Percentiles rank a stretch among this genome's conserved stretches.
phyloP scores from a whole-genome alignment of 2,797 vertebrate genomes.

The Onychomys arenicola region DNA sequence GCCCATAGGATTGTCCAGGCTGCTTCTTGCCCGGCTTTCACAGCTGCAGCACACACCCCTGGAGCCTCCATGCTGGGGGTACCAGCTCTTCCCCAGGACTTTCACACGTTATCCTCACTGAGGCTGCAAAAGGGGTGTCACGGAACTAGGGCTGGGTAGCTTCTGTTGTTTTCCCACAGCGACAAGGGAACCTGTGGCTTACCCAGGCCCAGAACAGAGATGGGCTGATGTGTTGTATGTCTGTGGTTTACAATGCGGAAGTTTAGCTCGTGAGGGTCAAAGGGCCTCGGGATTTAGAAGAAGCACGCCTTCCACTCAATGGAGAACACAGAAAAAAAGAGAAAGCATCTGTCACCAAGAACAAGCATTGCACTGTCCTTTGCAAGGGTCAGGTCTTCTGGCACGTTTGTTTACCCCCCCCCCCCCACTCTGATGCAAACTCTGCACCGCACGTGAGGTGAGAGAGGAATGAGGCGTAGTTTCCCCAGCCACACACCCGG shows the following conservation, averaged over 20 bases:
- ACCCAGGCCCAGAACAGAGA: not conserved
- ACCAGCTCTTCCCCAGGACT: not conserved
- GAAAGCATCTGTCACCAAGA: not conserved
- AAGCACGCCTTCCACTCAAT: not conserved
- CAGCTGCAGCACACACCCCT: not conserved
- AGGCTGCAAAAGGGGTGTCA: not conserved
- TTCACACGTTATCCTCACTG: not conserved
- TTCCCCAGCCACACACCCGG: not conserved
- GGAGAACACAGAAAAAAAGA: not conserved
- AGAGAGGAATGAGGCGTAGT: not conserved
- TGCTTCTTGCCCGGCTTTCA: not conserved
- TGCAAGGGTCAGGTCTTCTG: not conserved
- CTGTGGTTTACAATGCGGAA: not conserved
- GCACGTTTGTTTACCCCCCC: not conserved
- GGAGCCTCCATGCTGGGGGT: not conserved
- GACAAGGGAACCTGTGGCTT: too few species aligned
- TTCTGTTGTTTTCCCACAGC: not conserved
- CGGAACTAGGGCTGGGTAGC: not conserved
- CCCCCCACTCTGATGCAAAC: not conserved
- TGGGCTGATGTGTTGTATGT: not conserved
- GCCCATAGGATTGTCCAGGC: not conserved
- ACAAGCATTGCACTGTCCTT: too few species aligned
- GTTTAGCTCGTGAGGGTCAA: not conserved
- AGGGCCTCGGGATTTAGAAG: not conserved
- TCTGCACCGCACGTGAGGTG: not conserved